phyloP scores from a whole-genome alignment of 1,140 invertebrate genomes.

The Leptinotarsa texana region DNA sequence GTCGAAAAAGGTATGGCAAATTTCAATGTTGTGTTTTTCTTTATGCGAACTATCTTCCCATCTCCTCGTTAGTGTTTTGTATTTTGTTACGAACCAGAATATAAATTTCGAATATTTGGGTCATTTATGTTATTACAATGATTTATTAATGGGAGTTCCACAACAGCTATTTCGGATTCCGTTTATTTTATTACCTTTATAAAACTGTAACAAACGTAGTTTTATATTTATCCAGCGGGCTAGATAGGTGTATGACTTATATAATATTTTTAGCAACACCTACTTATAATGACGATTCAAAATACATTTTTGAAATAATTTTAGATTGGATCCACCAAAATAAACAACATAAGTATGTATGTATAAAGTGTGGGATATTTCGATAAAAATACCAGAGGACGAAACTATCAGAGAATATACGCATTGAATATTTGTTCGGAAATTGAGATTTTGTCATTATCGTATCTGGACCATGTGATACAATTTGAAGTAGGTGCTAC shows the following conservation, averaged over 20 bases:
- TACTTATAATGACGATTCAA: neutral
- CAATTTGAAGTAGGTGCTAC: no score
- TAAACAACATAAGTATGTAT: conserved; percentile 13
- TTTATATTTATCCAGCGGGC: conserved; percentile 13
- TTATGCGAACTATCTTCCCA: no score
- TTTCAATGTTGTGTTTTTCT: no score
- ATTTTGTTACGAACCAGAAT: neutral
- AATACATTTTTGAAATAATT: conserved; percentile 13
- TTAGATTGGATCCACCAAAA: conserved; percentile 17
- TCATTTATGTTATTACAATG: neutral
- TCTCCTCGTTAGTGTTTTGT: no score
- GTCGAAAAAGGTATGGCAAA: no score
- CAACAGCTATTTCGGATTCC: neutral
- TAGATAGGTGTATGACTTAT: conserved; percentile 16
- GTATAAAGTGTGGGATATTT: neutral
- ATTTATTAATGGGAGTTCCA: conserved; percentile 1
- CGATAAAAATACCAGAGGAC: conserved; percentile 7
- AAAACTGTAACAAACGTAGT: conserved; percentile 10
- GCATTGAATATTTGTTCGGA: no score
- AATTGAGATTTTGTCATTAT: no score
- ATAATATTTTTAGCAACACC: conserved; percentile 13
- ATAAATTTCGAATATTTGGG: conserved; percentile 1
- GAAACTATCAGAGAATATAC: neutral
- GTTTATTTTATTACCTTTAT: conserved; percentile 17
- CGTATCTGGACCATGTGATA: no score